Evolutionary conservation across 1,140 invertebrate genomes (phyloP), one percentile per base, ranked within the genome.

Genomic region (Aphidius gifuensis): DNA sequence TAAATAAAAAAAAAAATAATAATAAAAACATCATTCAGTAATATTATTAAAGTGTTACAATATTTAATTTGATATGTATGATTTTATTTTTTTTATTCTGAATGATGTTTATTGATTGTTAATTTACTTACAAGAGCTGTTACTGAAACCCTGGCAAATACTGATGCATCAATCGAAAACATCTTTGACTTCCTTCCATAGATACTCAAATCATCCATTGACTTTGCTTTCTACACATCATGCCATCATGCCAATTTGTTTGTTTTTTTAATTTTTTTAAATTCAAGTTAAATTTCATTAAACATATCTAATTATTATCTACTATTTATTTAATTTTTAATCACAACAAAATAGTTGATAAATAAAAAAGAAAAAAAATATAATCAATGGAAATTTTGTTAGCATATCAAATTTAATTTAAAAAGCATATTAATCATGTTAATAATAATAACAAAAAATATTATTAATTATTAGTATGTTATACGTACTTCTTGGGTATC

Each of bases 61-160:
- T 16, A 49, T 60, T 60, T 45, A 42, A 49, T 39, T 55, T 16
- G 16, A 16, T 16, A 16, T 16, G 16, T 16, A 16, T 16, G 1
- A 16, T 16, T 16, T 16, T 16, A 16, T 16, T 16, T 16, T 16
- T 16, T 16, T 16, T 55, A 43, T 45, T 55, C 9, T 55, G n/a
- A 21, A 7, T 50, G n/a, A 7, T 50, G 48, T 50, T 50, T 50
- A 39, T 53, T 53, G 38, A 38, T 1, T 48, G 9, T 58, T 58
- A 65, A 66, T 58, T 62, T 74, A 82, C 84, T 85, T 83, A 86
- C 85, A 77, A 86, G 80, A 67, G 82, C 80, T 76, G 82, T 82
- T 67, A 85, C 84, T 70, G 82, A 85, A 55, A 85, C 83, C 68
- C 82, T 80, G 62, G 76, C 74, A 71, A 83, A 83, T 66, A 84